Conservation (phyloP, 2,113 vertebrate genomes). For the Varanus komodoensis region DNA sequence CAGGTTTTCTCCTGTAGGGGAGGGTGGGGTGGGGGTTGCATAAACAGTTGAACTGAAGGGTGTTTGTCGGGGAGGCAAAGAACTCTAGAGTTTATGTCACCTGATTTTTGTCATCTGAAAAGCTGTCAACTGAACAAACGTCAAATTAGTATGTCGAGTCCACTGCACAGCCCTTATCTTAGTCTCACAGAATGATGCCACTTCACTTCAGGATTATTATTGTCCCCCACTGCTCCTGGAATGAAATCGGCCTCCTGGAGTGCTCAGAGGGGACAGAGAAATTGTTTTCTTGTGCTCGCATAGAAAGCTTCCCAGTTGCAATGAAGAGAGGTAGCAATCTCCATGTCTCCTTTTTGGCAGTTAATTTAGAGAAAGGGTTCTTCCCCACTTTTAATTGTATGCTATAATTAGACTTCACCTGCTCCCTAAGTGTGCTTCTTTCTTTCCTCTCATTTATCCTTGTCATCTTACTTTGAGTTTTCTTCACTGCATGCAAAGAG, state of each 20-base stretch:
- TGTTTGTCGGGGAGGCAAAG: conserved; percentile 28
- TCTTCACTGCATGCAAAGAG: neutral
- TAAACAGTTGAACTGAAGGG: conserved; percentile 40
- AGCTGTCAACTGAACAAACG: conserved; percentile 64
- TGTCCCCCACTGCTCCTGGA: conserved; percentile 69
- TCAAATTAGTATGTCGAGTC: conserved; percentile 73
- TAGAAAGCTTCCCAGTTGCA: conserved; percentile 69
- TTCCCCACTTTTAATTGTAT: conserved; percentile 48
- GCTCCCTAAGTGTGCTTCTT: neutral
- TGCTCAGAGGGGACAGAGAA: conserved; percentile 67
- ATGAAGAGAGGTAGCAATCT: conserved; percentile 66
- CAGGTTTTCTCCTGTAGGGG: conserved; percentile 8
- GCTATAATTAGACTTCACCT: conserved; percentile 27
- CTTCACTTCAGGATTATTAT: conserved; percentile 72
- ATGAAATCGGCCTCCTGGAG: conserved; percentile 72
- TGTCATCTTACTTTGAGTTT: neutral
- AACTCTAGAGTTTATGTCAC: conserved; percentile 61
- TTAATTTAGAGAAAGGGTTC: conserved; percentile 28
- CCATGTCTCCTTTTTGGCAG: conserved; percentile 60
- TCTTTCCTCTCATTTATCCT: neutral
- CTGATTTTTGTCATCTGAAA: conserved; percentile 71
- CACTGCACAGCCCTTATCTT: conserved; percentile 73
- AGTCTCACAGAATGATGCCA: conserved; percentile 73
- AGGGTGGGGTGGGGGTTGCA: neutral
- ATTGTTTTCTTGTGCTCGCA: conserved; percentile 76